Base-by-base conservation (phyloP, 2,888 invertebrate species). In the Encarsia formosa region DNA sequence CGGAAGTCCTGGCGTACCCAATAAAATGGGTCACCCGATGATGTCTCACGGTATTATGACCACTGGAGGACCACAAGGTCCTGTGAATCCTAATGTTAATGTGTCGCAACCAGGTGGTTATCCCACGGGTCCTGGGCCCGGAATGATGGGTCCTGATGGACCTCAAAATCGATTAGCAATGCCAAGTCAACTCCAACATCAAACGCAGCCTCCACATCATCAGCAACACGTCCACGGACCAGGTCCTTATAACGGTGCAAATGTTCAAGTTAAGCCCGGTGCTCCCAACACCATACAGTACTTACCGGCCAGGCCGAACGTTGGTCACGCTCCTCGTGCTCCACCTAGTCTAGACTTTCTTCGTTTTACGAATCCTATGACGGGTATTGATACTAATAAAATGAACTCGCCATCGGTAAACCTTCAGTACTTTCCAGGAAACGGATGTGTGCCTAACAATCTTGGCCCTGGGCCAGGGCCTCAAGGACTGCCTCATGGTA, bases 211-310 rank as follows among this genome's bases (percentile, higher is more conserved):
- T 3, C 56, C 53, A 26, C 45, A 50, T 8, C 62, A 60, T 29
- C 56, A 57, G 29, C 54, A 53, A 1, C 60, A 61, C 23, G 59
- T 59, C 8, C 68, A 71, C 32, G 74, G 75, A 8, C 74, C 75
- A 2, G 81, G 78, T 67, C 80, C 81, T 2, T 85, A 85, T 67
- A 85, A 86, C 64, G 85, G 86, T 60, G 83, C 87, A 39, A 95
- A 91, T 74, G 88, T 92, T 35, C 75, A 75, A 56, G 94, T 97
- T 22, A 96, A 96, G 76, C 90, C 96, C 9, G 94, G 91, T 74
- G 94, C 96, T 11, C 96, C 97, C 0, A 97, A 97, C 76, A 97
- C 97, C 31, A 97, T 97, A 71, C 96, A 97, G 79, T 97, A 97
- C 80, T 83, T 96, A 74, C 97, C 97, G 19, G 91, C 94, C 45